These are phyloP conservation scores for Euclidia mi DNA, from an alignment of 2,888 invertebrate species.

Conservation along the genomic window DNA sequence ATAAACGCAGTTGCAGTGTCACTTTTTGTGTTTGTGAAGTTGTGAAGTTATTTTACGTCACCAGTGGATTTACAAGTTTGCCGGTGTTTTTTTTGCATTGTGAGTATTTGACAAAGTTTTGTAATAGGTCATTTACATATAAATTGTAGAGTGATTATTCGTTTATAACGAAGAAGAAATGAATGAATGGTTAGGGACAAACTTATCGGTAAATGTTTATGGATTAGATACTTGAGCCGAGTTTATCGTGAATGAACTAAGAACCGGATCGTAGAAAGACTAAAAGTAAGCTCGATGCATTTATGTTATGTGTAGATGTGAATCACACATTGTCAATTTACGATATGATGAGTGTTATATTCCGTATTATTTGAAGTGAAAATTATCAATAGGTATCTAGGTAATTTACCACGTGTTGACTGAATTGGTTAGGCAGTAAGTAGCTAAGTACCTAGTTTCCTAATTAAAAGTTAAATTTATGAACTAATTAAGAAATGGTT, in stretches of 20 bases:
- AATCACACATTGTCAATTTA: constrained; percentile 35
- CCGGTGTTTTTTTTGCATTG: constrained; percentile 63
- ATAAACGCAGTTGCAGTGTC: constrained; percentile 56
- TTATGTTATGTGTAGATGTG: constrained; percentile 23
- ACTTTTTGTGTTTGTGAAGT: constrained; percentile 54
- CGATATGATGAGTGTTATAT: constrained; percentile 30
- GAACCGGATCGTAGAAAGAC: constrained; percentile 31
- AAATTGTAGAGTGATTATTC: constrained; percentile 6
- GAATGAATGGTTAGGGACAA: not conserved
- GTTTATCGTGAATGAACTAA: constrained; percentile 36
- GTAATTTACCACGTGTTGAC: too few relatives aligned
- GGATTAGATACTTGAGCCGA: constrained; percentile 11
- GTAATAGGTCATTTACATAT: constrained; percentile 5
- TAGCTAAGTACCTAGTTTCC: too few relatives aligned
- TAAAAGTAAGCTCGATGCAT: constrained; percentile 32
- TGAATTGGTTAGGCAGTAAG: too few relatives aligned
- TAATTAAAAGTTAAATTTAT: too few relatives aligned
- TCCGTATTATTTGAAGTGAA: too few relatives aligned
- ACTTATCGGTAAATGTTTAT: constrained; percentile 23
- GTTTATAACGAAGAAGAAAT: not conserved
- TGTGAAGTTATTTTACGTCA: constrained; percentile 59
- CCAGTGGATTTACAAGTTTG: constrained; percentile 73
- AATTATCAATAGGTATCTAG: too few relatives aligned
- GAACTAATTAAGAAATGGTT: too few relatives aligned
- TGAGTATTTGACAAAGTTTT: constrained; percentile 51